These are phyloP conservation scores for Helobdella robusta DNA, from an alignment of 2,888 invertebrate species.

Conservation along the genomic window DNA sequence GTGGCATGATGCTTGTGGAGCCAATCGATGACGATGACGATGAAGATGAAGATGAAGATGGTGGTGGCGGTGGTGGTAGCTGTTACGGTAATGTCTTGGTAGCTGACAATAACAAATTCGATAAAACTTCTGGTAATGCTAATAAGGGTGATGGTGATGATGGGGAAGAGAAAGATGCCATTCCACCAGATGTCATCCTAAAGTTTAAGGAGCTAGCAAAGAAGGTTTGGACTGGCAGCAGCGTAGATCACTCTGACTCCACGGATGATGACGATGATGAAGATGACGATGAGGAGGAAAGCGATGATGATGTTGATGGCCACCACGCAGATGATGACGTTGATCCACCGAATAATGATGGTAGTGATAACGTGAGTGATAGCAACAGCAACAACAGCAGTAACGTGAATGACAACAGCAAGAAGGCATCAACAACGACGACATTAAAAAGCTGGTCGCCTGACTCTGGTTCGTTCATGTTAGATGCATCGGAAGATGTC, in stretches of 20 bases:
- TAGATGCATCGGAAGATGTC: too few relatives aligned
- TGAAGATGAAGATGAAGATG: too few relatives aligned
- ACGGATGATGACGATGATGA: constrained; percentile 14
- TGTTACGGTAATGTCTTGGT: neutral
- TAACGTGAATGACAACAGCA: too few relatives aligned
- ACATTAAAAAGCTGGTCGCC: too few relatives aligned
- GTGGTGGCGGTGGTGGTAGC: neutral
- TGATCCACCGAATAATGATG: too few relatives aligned
- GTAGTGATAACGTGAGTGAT: too few relatives aligned
- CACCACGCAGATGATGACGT: too few relatives aligned
- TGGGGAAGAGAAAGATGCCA: neutral
- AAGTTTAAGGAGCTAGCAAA: neutral
- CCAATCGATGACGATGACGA: neutral
- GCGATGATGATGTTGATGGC: too few relatives aligned
- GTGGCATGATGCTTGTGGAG: constrained; percentile 39
- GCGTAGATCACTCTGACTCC: neutral
- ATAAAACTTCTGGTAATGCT: neutral
- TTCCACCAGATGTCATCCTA: neutral
- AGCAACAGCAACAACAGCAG: too few relatives aligned
- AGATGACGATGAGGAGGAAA: constrained; percentile 10
- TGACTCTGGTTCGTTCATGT: too few relatives aligned
- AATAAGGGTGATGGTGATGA: constrained; percentile 1
- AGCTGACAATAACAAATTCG: too few relatives aligned
- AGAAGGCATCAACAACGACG: too few relatives aligned
- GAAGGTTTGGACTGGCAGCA: neutral